Evolutionary conservation across 2,797 vertebrate genomes (phyloP).

Genomic region (Tragopan temminckii): DNA sequence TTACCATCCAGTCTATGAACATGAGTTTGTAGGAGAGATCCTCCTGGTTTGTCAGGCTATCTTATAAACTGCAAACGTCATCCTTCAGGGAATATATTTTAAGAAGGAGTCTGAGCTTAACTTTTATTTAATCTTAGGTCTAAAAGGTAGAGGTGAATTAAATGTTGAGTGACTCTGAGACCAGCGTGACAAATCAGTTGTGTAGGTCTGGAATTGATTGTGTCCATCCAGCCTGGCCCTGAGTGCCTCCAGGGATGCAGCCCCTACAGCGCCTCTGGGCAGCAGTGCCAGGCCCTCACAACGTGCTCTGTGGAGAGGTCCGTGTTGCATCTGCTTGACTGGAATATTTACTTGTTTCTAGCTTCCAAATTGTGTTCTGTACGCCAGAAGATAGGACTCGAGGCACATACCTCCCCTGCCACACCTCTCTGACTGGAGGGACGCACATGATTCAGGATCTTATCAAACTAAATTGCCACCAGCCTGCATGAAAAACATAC

Average conservation of each 20-base stretch:
- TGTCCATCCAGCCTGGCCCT: too few species aligned
- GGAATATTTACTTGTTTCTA: fast-evolving
- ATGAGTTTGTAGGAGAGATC: neutral
- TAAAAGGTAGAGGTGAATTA: neutral
- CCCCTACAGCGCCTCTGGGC: neutral
- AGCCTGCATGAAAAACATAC: neutral
- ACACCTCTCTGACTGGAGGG: neutral
- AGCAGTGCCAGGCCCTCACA: neutral
- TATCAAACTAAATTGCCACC: too few species aligned
- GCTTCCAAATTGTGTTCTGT: neutral
- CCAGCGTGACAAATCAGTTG: neutral
- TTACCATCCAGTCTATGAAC: neutral
- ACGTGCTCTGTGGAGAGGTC: neutral
- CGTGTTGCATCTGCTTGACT: neutral
- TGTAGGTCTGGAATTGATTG: neutral
- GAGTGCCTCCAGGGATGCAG: neutral
- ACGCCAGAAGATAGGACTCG: neutral
- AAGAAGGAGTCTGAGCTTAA: neutral
- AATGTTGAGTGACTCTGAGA: neutral
- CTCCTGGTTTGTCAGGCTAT: neutral
- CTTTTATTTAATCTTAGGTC: neutral
- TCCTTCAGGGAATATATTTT: neutral
- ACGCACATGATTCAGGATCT: neutral
- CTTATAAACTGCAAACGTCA: neutral
- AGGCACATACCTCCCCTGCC: neutral